These are phyloP conservation scores for Sipha maydis DNA, from an alignment of 2,888 invertebrate genomes.

Conservation along the genomic window DNA sequence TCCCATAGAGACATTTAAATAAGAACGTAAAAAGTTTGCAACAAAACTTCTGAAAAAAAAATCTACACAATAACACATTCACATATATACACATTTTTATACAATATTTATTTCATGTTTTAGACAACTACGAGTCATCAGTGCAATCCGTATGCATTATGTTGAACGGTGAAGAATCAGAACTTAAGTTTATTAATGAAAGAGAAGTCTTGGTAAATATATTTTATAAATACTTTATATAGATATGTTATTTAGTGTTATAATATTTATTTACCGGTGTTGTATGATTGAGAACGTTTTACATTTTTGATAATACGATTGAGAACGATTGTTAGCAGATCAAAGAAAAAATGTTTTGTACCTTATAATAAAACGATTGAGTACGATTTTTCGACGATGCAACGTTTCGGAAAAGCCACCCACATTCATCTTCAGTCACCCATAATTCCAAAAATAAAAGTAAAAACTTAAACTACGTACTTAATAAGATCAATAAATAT, in stretches of 20 bases:
- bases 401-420: no score
- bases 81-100: background rate
- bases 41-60: background rate
- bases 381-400: no score
- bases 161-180: conserved; percentile 93
- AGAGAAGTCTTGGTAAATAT: conserved; percentile 74
- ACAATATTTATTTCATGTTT: background rate
- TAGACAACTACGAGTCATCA: conserved; percentile 72
- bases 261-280: background rate
- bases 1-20: background rate
- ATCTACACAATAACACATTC: background rate
- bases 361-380: no score
- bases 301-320: no score
- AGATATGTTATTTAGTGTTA: background rate
- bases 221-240: background rate
- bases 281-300: no score
- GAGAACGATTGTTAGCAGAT: no score
- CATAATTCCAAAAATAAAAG: no score
- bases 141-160: conserved; percentile 91
- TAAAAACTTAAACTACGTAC: no score
- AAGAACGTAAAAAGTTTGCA: background rate
- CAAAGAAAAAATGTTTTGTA: no score
- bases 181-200: conserved; percentile 83
- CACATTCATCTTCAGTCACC: no score
- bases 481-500: no score